Evolutionary conservation across 2,797 vertebrate species (phyloP), one percentile per base, ranked within the genome.

Genomic region (Enteromius fasciolatus): DNA sequence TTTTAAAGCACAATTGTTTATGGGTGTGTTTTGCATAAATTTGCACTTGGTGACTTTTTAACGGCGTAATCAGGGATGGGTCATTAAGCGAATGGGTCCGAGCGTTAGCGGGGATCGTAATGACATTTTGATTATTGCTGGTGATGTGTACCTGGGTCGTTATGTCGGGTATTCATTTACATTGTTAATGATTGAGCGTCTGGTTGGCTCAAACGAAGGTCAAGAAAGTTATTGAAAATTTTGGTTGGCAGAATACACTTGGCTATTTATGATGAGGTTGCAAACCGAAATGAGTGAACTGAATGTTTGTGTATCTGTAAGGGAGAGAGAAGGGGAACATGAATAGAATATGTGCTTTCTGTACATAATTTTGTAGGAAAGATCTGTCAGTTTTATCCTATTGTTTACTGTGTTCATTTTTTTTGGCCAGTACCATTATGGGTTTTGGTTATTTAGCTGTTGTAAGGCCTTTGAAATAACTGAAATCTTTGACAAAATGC

Each of bases 111-210:
- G 68, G 44, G 83, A 79, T 74, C 54, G 18, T 86, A 88, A 88
- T 86, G 85, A 69, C 76, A 72, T 85, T 88, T 88, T 86, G 87
- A 88, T 88, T 88, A 86, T 83, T 72, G 75, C 76, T 68, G 72
- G 78, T 74, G 72, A 61, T 74, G 67, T 76, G 78, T 85, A 83
- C 85, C 87, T 85, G 81, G 66, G 78, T 83, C 83, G 31, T 81
- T 85, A 59, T 88, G 81, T 63, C 15, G 15, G n/a, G 25, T 39
- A n/a, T 80, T 86, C 83, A 84, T 88, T 86, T 85, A 82, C 76
- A 79, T 66, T 50, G 20, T 63, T 74, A 88, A 86, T 86, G 85
- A 85, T 57, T 73, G 48, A 15, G 75, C 78, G 57, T 80, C 72
- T 84, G 39, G 52, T 25, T 46, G 31, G 72, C 50, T 39, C 18